A percentile compares a stretch with the other conserved stretches of the same genome.
Conservation (phyloP, 2,888 invertebrate species). For the Rhopalosiphum nymphaeae region DNA sequence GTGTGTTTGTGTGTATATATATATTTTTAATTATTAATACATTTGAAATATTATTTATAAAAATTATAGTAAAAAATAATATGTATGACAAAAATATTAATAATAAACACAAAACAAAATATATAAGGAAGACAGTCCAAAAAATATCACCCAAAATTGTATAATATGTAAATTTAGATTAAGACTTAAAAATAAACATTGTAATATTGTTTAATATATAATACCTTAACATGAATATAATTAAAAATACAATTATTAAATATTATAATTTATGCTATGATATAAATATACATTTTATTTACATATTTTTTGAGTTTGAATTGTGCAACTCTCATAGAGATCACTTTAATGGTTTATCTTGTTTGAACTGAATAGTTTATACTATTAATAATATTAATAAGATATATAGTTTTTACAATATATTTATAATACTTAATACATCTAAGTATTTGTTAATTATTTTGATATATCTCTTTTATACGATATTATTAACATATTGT, state of each 20-base stretch:
- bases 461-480: background rate
- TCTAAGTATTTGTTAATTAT: background rate
- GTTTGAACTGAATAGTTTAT: background rate
- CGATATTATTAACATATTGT: background rate
- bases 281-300: slow-evolving; percentile 22
- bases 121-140: slow-evolving; percentile 50
- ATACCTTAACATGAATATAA: background rate
- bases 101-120: slow-evolving; percentile 33
- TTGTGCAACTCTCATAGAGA: slow-evolving; percentile 20
- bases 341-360: slow-evolving; percentile 12
- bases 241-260: slow-evolving; percentile 42
- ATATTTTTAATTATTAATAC: background rate
- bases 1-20: background rate
- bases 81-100: slow-evolving; percentile 38
- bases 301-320: slow-evolving; percentile 13
- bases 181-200: slow-evolving; percentile 37
- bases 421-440: background rate
- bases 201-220: background rate
- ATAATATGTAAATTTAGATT: slow-evolving; percentile 31
- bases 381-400: background rate
- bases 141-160: slow-evolving; percentile 47
- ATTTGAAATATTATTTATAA: slow-evolving; percentile 16
- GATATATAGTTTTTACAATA: background rate
- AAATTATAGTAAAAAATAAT: slow-evolving; percentile 37
- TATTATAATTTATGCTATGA: slow-evolving; percentile 1